These are phyloP conservation scores for Cenopis cana DNA, from an alignment of 2,888 invertebrate genomes.

Conservation along the genomic window DNA sequence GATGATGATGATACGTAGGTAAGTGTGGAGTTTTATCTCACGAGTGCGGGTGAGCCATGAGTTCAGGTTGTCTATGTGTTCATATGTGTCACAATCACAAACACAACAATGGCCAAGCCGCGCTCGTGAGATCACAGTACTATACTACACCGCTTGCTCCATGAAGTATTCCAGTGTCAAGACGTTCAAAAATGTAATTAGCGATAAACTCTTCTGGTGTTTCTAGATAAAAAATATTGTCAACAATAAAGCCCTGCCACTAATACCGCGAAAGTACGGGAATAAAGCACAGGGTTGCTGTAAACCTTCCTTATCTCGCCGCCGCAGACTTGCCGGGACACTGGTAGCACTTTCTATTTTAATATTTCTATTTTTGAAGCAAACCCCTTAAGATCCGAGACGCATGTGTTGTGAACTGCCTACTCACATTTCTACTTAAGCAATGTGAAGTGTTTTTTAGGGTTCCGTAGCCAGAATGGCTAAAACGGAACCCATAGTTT, in stretches of 20 bases:
- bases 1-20: too few species aligned
- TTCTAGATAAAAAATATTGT: constrained; percentile 55
- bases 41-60: too few species aligned
- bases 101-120: too few species aligned
- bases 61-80: too few species aligned
- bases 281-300: constrained; percentile 51
- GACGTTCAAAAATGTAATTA: constrained; percentile 47
- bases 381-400: neutral
- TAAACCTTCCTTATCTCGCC: constrained; percentile 70
- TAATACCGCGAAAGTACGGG: constrained; percentile 38
- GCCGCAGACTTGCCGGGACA: constrained; percentile 64
- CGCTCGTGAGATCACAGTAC: too few species aligned
- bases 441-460: too few species aligned
- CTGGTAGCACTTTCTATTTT: constrained; percentile 48
- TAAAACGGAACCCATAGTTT: too few species aligned
- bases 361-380: constrained; percentile 21
- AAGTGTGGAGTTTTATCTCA: too few species aligned
- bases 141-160: too few species aligned
- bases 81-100: too few species aligned
- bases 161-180: neutral
- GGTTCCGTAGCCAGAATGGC: too few species aligned
- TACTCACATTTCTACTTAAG: neutral
- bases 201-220: constrained; percentile 47
- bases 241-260: constrained; percentile 49
- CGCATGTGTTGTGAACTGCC: neutral